Conservation (phyloP, 2,888 invertebrate genomes). For the Apamea epomidion region DNA sequence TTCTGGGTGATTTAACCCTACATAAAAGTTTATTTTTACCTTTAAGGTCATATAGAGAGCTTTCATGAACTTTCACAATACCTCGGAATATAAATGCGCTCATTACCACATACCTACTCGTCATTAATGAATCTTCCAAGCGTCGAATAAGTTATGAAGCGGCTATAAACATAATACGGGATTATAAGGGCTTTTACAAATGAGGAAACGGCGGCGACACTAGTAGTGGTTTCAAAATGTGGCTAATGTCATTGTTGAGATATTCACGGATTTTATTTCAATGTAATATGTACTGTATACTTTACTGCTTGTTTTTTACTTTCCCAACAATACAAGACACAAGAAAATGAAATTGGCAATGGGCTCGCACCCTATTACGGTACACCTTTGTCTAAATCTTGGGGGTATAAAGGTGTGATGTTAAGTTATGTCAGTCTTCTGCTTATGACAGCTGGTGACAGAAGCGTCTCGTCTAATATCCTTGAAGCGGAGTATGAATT, state of each 20-base stretch:
- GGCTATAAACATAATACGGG: conserved; percentile 57
- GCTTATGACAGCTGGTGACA: too few species aligned
- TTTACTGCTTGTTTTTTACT: not conserved
- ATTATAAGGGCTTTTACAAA: conserved; percentile 16
- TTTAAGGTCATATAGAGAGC: conserved; percentile 14
- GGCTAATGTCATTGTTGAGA: too few species aligned
- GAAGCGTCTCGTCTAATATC: too few species aligned
- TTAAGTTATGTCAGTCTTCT: too few species aligned
- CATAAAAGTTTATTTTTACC: not conserved
- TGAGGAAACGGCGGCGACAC: not conserved
- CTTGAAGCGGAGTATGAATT: too few species aligned
- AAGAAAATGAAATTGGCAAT: too few species aligned
- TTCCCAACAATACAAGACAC: not conserved
- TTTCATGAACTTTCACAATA: conserved; percentile 38
- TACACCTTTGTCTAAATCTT: too few species aligned
- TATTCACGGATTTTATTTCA: not conserved
- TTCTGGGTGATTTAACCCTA: not conserved
- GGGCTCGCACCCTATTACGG: too few species aligned
- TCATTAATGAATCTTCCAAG: conserved; percentile 50
- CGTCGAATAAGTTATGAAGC: conserved; percentile 64
- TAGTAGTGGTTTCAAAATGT: not conserved
- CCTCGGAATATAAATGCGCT: conserved; percentile 58
- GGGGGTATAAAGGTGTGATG: too few species aligned
- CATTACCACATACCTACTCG: conserved; percentile 47
- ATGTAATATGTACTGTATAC: not conserved